Evolutionary conservation across 2,797 vertebrate species (phyloP).

Genomic region (Hypotaenidia okinawae): DNA sequence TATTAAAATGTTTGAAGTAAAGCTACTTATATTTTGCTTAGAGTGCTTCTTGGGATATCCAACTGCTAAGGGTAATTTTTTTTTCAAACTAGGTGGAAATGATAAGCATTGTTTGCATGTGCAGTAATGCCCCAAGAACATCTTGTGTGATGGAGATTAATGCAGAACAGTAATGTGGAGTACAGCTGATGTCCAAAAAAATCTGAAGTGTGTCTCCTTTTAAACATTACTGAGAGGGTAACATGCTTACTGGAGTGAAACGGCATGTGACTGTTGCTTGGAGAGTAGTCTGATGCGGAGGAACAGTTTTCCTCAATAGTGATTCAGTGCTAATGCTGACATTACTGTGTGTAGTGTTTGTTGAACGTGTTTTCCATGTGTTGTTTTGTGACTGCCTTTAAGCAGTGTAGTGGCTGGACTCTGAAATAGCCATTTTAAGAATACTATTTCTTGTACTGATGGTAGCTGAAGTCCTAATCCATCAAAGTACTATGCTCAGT

Average conservation of each 20-base stretch:
- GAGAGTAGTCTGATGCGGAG: background rate
- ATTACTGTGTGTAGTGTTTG: fast-evolving
- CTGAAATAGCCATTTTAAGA: background rate
- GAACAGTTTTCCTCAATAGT: background rate
- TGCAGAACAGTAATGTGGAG: background rate
- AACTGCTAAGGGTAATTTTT: background rate
- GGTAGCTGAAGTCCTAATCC: background rate
- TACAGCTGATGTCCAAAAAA: background rate
- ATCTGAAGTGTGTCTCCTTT: background rate
- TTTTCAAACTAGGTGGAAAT: background rate
- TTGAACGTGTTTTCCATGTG: background rate
- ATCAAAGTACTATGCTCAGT: background rate
- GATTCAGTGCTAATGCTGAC: background rate
- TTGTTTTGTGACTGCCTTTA: background rate
- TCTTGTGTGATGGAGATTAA: background rate
- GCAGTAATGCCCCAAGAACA: background rate
- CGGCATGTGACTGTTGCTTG: background rate
- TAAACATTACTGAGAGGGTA: background rate
- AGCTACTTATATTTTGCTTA: background rate
- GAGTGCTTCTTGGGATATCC: background rate
- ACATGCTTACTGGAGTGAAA: background rate
- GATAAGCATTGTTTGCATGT: background rate
- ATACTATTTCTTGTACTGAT: background rate
- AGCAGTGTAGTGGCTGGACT: background rate
- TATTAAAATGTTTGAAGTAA: background rate